These are phyloP conservation scores for Rhimphoctona megacephalus DNA, from an alignment of 2,888 invertebrate species.

Conservation along the genomic window DNA sequence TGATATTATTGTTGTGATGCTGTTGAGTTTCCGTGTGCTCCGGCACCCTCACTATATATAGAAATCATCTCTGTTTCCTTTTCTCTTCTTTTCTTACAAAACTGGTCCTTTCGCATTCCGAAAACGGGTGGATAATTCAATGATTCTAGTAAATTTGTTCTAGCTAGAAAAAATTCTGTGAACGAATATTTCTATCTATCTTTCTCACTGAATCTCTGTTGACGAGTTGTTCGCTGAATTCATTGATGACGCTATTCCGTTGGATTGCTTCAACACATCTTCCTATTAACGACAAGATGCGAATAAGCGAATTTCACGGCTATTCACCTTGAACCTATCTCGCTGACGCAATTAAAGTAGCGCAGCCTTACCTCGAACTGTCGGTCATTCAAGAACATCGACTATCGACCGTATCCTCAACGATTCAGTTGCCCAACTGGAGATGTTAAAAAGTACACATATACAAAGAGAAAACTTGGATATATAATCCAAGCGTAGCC, in stretches of 20 bases:
- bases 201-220: neutral
- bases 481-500: conserved; percentile 30
- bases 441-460: conserved; percentile 1
- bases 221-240: neutral
- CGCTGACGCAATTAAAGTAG: conserved; percentile 8
- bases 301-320: conserved; percentile 32
- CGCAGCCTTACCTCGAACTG: conserved; percentile 27
- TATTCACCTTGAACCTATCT: conserved; percentile 44
- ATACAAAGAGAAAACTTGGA: conserved; percentile 26
- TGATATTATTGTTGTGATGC: conserved; percentile 3
- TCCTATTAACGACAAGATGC: conserved; percentile 45
- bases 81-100: conserved; percentile 24
- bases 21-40: conserved; percentile 6
- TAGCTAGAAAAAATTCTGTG: neutral
- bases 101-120: conserved; percentile 52
- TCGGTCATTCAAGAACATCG: conserved; percentile 28
- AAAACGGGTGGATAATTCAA: conserved; percentile 61
- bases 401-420: conserved; percentile 1
- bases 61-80: neutral
- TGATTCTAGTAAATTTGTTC: conserved; percentile 53
- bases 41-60: neutral
- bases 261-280: neutral
- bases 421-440: conserved; percentile 39
- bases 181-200: neutral
- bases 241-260: neutral